Evolutionary conservation across 2,888 invertebrate species (phyloP).

Genomic region (Drosophila incognita): DNA sequence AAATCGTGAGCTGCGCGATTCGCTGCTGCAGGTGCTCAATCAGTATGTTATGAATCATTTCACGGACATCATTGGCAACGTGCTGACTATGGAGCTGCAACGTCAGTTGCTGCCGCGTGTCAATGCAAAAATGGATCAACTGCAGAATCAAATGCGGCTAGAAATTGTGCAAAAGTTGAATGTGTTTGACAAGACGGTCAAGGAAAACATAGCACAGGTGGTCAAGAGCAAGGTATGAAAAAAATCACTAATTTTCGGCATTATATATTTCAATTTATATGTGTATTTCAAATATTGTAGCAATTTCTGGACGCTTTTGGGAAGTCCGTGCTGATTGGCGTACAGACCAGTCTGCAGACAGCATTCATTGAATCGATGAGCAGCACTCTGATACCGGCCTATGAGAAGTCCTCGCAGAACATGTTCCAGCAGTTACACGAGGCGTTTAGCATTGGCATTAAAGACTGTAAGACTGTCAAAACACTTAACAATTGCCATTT

Average conservation of each 20-base stretch:
- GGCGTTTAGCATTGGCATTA: conserved; percentile 94
- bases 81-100: conserved; percentile 87
- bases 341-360: conserved; percentile 90
- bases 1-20: conserved; percentile 86
- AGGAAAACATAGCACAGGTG: conserved; percentile 92
- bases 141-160: conserved; percentile 87
- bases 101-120: conserved; percentile 87
- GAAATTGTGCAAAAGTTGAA: conserved; percentile 90
- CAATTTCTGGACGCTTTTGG: conserved; percentile 91
- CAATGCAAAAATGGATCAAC: conserved; percentile 86
- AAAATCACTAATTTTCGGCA: neutral
- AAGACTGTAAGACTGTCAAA: conserved; percentile 89
- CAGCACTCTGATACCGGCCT: conserved; percentile 91
- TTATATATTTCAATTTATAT: neutral
- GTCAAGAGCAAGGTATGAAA: conserved; percentile 90
- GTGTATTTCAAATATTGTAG: conserved; percentile 84
- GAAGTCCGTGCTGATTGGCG: conserved; percentile 88
- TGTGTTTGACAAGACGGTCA: conserved; percentile 90
- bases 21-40: conserved; percentile 86
- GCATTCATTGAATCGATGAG: conserved; percentile 92
- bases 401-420: conserved; percentile 93
- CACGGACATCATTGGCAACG: conserved; percentile 86
- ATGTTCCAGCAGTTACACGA: conserved; percentile 96
- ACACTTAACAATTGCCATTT: neutral
- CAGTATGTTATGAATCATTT: conserved; percentile 86